Evolutionary conservation across 2,797 vertebrate genomes (phyloP).

Genomic region (Arctocebus calabarensis): DNA sequence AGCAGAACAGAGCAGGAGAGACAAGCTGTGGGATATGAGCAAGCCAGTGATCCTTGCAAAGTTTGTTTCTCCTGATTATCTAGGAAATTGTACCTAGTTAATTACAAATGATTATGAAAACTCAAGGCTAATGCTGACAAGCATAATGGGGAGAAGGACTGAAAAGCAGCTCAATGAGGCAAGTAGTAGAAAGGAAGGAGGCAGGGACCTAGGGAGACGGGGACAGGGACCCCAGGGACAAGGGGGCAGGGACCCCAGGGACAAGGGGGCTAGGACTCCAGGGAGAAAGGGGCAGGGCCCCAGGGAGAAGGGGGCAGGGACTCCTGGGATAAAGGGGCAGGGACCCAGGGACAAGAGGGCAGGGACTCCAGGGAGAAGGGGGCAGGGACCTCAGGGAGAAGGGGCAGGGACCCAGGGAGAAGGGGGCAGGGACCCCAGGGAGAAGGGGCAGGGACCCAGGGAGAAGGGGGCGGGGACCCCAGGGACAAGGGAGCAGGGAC

Average conservation of each 20-base stretch:
- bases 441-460: not conserved
- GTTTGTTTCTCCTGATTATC: not conserved
- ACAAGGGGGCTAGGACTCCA: not conserved
- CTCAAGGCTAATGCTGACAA: not conserved
- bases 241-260: not conserved
- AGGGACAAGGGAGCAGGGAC: not conserved
- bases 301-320: rapidly evolving
- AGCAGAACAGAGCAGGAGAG: rapidly evolving
- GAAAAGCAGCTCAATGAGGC: not conserved
- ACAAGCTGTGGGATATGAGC: not conserved
- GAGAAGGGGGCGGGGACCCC: not conserved
- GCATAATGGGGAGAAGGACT: not conserved
- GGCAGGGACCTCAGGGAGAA: too few species aligned
- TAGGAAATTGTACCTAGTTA: not conserved
- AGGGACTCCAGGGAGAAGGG: too few species aligned
- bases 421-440: not conserved
- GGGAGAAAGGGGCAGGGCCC: not conserved
- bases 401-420: too few species aligned
- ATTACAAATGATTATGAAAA: not conserved
- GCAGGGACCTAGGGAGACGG: not conserved
- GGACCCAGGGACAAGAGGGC: too few species aligned
- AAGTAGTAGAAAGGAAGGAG: not conserved
- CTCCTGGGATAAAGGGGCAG: too few species aligned
- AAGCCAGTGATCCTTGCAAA: not conserved
- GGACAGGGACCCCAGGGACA: rapidly evolving